A percentile compares a stretch with the other conserved stretches of the same genome.
phyloP scores from a whole-genome alignment of 2,888 invertebrate genomes.

The Ormyrus nitidulus region DNA sequence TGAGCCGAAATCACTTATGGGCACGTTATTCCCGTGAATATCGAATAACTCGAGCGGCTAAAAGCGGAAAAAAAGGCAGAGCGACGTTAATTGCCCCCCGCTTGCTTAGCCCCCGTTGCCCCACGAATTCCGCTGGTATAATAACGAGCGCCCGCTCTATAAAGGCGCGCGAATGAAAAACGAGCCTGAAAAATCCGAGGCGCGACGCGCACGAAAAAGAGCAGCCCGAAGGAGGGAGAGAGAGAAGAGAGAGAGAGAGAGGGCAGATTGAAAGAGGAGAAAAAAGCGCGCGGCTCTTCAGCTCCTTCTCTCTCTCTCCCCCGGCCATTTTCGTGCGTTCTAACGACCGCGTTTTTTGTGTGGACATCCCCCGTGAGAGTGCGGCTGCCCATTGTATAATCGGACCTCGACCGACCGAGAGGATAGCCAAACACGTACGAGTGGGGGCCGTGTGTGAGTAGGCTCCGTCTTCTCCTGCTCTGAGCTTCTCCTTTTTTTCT shows the following conservation, averaged over 20 bases:
- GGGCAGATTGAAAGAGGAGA: constrained; percentile 19
- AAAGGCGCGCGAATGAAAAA: constrained; percentile 46
- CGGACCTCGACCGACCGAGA: constrained; percentile 15
- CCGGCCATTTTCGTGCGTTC: constrained; percentile 49
- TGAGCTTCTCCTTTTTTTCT: too few species aligned
- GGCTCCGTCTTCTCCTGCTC: too few species aligned
- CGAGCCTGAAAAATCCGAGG: constrained; percentile 44
- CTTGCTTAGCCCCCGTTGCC: background rate
- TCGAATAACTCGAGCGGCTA: constrained; percentile 36
- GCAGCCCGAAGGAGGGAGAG: too few species aligned
- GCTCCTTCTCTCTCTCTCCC: constrained; percentile 1
- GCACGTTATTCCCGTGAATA: constrained; percentile 45
- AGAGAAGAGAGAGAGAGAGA: constrained; percentile 21
- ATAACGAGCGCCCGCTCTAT: constrained; percentile 21
- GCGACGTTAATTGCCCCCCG: constrained; percentile 34
- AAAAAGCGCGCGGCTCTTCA: constrained; percentile 2
- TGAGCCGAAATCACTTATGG: background rate
- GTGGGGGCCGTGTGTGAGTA: too few species aligned
- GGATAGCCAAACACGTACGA: too few species aligned
- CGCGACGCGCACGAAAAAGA: background rate
- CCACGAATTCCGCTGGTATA: constrained; percentile 24
- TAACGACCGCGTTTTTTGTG: constrained; percentile 52
- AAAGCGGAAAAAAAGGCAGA: constrained; percentile 11
- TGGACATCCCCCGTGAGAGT: constrained; percentile 41
- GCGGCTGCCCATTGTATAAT: constrained; percentile 50